Conservation (phyloP, 2,113 vertebrate genomes). For the Tetrao urogallus region DNA sequence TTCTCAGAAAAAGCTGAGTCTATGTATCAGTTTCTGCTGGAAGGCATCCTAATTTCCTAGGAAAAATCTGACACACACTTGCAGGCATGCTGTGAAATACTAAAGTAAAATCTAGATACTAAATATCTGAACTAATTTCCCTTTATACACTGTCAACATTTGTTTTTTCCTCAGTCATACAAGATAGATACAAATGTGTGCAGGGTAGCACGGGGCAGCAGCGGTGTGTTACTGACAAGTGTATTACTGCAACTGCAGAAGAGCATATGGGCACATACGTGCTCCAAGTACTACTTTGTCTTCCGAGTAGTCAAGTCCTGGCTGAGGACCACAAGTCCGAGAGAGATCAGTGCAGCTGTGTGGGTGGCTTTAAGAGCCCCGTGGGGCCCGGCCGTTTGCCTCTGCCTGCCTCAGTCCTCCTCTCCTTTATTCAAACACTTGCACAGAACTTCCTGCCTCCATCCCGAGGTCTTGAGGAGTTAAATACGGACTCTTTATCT, state of each 20-base stretch:
- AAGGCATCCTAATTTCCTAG: background rate
- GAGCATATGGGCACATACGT: background rate
- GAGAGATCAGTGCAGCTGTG: background rate
- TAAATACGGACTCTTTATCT: background rate
- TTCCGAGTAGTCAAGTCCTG: background rate
- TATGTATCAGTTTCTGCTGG: background rate
- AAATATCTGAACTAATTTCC: background rate
- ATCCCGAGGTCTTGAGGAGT: background rate
- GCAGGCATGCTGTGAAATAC: background rate
- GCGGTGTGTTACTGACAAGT: background rate
- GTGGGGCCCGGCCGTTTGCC: background rate
- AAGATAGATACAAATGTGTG: background rate
- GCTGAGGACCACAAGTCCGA: background rate
- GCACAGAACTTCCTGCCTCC: background rate
- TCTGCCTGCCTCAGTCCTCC: background rate
- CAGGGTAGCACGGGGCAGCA: background rate
- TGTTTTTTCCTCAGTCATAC: background rate
- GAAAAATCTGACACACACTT: background rate
- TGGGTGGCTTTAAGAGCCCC: background rate
- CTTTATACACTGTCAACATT: background rate
- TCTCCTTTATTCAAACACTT: background rate
- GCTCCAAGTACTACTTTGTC: background rate
- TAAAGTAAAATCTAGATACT: background rate
- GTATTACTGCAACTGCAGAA: background rate
- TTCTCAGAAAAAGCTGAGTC: background rate